phyloP scores from a whole-genome alignment of 2,888 invertebrate species.

The Anthrax anthrax region DNA sequence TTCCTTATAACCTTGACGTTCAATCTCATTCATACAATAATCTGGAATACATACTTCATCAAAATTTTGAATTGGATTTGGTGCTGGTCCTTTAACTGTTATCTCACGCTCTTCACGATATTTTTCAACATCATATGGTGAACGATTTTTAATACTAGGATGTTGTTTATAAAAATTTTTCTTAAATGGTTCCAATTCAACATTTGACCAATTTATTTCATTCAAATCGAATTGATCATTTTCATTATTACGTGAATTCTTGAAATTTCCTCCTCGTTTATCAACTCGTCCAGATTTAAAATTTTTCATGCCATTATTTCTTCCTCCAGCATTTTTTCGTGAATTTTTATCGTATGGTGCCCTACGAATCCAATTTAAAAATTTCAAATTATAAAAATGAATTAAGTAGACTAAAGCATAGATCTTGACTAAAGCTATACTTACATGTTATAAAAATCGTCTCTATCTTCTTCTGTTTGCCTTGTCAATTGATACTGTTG shows the following conservation, averaged over 20 bases:
- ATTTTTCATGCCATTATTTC: slow-evolving; percentile 71
- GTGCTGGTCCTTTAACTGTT: slow-evolving; percentile 57
- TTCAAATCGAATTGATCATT: slow-evolving; percentile 78
- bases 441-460: neutral
- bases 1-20: slow-evolving; percentile 51
- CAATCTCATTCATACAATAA: slow-evolving; percentile 49
- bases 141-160: slow-evolving; percentile 44
- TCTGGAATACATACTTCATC: slow-evolving; percentile 67
- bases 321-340: slow-evolving; percentile 23
- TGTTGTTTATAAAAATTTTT: slow-evolving; percentile 74
- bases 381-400: no score
- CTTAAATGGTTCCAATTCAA: slow-evolving; percentile 53
- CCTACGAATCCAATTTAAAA: neutral
- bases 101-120: slow-evolving; percentile 57
- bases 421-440: no score
- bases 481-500: no score
- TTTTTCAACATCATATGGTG: slow-evolving; percentile 55
- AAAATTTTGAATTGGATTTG: slow-evolving; percentile 65
- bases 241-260: neutral
- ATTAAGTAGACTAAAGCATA: no score
- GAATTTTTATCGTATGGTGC: slow-evolving; percentile 6
- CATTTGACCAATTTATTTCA: slow-evolving; percentile 43
- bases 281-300: slow-evolving; percentile 41
- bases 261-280: slow-evolving; percentile 62
- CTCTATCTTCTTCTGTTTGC: neutral